phyloP scores from a whole-genome alignment of 1,140 invertebrate species.

The Drosophila kohkoa region DNA sequence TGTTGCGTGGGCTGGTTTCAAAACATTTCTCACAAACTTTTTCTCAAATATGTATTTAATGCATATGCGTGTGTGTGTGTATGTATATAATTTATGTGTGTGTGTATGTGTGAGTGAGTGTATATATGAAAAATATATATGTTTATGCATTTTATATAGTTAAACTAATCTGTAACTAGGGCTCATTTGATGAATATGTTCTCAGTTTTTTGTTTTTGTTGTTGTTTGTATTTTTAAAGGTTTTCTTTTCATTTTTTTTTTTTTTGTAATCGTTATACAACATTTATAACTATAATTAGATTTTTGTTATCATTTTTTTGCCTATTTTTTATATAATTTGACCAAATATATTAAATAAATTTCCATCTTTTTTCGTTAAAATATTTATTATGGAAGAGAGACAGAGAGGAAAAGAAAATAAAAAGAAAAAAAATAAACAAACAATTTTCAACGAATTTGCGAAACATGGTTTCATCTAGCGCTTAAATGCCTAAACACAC shows the following conservation, averaged over 20 bases:
- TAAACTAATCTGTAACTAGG: slow-evolving; percentile 82
- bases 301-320: slow-evolving; percentile 57
- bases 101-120: slow-evolving; percentile 32
- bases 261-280: slow-evolving; percentile 51
- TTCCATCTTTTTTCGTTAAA: slow-evolving; percentile 27
- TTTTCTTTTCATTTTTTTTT: slow-evolving; percentile 45
- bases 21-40: slow-evolving; percentile 43
- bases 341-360: slow-evolving; percentile 59
- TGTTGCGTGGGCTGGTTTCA: slow-evolving; percentile 48
- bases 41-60: slow-evolving; percentile 33
- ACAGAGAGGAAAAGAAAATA: slow-evolving; percentile 27
- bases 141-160: slow-evolving; percentile 65
- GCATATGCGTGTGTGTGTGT: slow-evolving; percentile 44
- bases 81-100: slow-evolving; percentile 49
- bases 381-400: slow-evolving; percentile 27
- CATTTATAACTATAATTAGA: slow-evolving; percentile 53
- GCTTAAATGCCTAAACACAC: slow-evolving; percentile 73
- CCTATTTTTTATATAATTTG: slow-evolving; percentile 68
- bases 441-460: slow-evolving; percentile 76
- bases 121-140: slow-evolving; percentile 70
- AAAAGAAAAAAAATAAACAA: slow-evolving; percentile 63
- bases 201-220: slow-evolving; percentile 59
- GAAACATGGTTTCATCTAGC: slow-evolving; percentile 77
- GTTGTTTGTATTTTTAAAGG: slow-evolving; percentile 56
- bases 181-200: slow-evolving; percentile 82